Evolutionary conservation across 1,140 invertebrate genomes (phyloP), one percentile per base, ranked within the genome.

Genomic region (Bombus turneri): DNA sequence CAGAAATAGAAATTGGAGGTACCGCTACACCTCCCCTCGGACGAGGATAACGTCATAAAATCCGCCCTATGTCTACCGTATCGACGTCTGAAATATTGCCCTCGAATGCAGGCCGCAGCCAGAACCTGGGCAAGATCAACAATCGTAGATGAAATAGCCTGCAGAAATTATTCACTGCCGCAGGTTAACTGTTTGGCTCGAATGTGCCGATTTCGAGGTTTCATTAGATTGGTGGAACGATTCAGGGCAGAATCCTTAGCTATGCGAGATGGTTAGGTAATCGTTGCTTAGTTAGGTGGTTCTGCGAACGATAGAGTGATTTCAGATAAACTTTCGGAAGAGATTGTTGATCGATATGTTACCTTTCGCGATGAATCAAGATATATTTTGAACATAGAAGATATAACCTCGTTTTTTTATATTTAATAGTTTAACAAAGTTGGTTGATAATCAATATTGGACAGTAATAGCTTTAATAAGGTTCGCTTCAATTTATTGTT

Each of bases 41-140:
- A 64, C n/a, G 53, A 72, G 39, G 39, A 15, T 25, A 43, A 43
- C 72, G 18, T 68, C 81, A 73, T 83, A 83, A 83, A 83, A 83
- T 73, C 31, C 22, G 59, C 3, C 31, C 53, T 62, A 12, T 22
- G n/a, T 47, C 37, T 37, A 3, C 34, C 15, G 5, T 31, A 83
- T 68, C 34, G 43, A 43, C 18, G 15, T n/a, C 37, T 37, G 41
- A 83, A 83, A 68, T 77, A 77, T 83, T 75, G 43, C 28, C 43
- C 10, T 37, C 5, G 28, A 9, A 31, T 41, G 39, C 22, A 41
- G 39, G 37, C n/a, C 39, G 8, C 8, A 39, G 41, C n/a, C 1
- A 43, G 53, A 34, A 0, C 6, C 22, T 10, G 22, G 12, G 37
- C n/a, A 53, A 83, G 39, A 68, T 83, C 73, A 83, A 68, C 81